Evolutionary conservation across 2,113 vertebrate genomes (phyloP).

Genomic region (Petromus typicus): DNA sequence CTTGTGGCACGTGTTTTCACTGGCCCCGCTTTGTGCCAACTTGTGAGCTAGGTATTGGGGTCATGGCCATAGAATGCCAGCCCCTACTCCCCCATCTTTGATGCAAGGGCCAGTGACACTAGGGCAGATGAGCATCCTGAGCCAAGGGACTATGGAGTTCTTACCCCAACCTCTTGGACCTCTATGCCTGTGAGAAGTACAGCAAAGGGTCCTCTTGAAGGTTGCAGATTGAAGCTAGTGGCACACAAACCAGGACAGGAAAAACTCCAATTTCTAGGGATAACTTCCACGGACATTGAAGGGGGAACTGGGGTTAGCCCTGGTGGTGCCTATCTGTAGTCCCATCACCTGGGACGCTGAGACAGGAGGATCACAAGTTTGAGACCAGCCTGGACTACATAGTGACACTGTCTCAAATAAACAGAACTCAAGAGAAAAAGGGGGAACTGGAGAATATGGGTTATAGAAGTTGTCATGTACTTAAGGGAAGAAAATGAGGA

Average conservation of each 20-base stretch:
- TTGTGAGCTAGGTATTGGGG: neutral
- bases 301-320: neutral
- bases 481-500: neutral
- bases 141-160: neutral
- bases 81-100: neutral
- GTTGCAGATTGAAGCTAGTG: neutral
- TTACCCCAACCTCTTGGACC: neutral
- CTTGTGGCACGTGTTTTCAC: constrained; percentile 22
- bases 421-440: neutral
- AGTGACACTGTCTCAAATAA: neutral
- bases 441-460: neutral
- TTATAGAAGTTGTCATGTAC: constrained; percentile 14
- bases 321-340: neutral
- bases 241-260: neutral
- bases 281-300: constrained; percentile 33
- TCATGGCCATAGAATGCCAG: neutral
- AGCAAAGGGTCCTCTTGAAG: neutral
- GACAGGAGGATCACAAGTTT: neutral
- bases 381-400: neutral
- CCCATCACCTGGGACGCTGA: neutral
- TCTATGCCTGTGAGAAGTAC: neutral
- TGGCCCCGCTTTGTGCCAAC: neutral
- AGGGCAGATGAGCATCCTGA: neutral
- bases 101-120: neutral
- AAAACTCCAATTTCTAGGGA: constrained; percentile 53